Evolutionary conservation across 1,140 invertebrate genomes (phyloP).

Genomic region (Paraescarpia echinospica): DNA sequence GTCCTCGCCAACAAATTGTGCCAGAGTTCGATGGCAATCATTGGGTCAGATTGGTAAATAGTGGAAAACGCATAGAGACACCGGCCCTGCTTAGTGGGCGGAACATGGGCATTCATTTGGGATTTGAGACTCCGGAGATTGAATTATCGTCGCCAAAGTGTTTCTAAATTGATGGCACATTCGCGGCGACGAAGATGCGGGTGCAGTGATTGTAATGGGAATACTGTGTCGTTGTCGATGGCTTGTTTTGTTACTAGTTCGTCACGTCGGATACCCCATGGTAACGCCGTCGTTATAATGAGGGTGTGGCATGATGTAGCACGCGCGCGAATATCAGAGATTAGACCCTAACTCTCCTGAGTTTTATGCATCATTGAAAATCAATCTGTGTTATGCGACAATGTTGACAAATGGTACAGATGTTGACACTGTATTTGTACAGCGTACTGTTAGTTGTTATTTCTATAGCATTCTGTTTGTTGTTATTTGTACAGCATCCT

Average conservation of each 20-base stretch:
- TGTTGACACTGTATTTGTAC: no score
- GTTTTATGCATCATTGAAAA: not conserved
- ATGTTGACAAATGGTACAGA: no score
- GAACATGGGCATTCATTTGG: not conserved
- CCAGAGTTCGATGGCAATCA: not conserved
- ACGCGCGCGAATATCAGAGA: no score
- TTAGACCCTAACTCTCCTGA: not conserved
- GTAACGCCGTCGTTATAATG: not conserved
- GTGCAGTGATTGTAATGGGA: not conserved
- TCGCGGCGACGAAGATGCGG: not conserved
- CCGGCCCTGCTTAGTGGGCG: not conserved
- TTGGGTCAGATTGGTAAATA: not conserved
- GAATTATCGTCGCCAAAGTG: not conserved
- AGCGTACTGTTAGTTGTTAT: no score
- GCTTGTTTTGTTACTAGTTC: not conserved
- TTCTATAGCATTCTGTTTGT: no score
- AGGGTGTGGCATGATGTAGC: not conserved
- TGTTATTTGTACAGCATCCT: not conserved
- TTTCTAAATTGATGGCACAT: constrained; percentile 6
- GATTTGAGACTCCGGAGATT: not conserved
- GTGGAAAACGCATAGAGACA: not conserved
- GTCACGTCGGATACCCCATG: not conserved
- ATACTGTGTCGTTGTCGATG: not conserved
- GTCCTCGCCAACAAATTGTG: not conserved
- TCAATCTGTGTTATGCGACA: not conserved